phyloP scores from a whole-genome alignment of 2,113 vertebrate species.

The Hydrolagus affinis region DNA sequence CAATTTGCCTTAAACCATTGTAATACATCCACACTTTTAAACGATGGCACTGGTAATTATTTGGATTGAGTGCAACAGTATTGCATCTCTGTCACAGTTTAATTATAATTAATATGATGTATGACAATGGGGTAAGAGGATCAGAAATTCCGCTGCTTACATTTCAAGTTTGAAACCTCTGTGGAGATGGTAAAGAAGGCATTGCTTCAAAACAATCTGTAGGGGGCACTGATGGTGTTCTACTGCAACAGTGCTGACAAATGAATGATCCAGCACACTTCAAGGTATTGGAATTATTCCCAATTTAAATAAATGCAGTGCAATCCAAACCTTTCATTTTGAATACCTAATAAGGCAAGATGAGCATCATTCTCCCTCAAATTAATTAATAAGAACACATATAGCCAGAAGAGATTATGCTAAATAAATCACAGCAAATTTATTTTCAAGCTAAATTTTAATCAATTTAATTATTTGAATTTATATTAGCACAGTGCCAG shows the following conservation, averaged over 20 bases:
- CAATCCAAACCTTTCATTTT: background rate
- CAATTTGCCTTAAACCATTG: background rate
- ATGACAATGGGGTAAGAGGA: background rate
- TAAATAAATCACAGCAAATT: background rate
- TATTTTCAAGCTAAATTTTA: background rate
- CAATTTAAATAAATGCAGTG: background rate
- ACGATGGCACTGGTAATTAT: background rate
- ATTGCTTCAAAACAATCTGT: constrained; percentile 11
- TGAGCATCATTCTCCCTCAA: background rate
- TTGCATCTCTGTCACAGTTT: background rate
- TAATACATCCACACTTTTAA: background rate
- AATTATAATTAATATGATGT: background rate
- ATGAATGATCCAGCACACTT: background rate
- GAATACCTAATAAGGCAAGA: background rate
- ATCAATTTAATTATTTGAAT: background rate
- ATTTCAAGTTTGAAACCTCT: background rate
- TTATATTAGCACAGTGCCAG: background rate
- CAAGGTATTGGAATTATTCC: background rate
- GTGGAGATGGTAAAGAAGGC: background rate
- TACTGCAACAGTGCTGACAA: background rate
- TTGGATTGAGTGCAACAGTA: background rate
- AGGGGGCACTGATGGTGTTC: constrained; percentile 23
- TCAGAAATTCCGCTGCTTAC: background rate
- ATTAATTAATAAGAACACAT: background rate
- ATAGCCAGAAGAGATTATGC: background rate